Evolutionary conservation across 2,113 vertebrate species (phyloP), one percentile per base, ranked within the genome.

Genomic region (Corythoichthys haematopterus): DNA sequence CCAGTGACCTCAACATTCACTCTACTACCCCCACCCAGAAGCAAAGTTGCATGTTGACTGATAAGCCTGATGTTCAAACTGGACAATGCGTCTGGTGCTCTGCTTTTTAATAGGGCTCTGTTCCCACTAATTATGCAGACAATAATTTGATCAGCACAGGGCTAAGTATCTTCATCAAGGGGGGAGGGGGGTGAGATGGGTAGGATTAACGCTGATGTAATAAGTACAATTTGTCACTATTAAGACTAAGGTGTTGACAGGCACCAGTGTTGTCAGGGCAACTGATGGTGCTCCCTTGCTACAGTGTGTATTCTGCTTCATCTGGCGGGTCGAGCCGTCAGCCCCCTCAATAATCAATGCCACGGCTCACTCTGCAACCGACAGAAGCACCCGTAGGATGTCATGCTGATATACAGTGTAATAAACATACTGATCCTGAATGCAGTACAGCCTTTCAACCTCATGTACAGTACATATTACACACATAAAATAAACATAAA

Each of bases 161-260:
- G 91, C 92, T 94, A 95, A 96, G 91, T 92, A 94, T 95, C 94
- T 95, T 95, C 91, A 93, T 95, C 92, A 93, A 92, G 93, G 92
- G 91, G 88, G 91, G 92, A 94, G 93, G 84, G 36, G 14, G 36
- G 7, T 16, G 7, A 3, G 4, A 69, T 10, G 37, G 85, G 90
- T 91, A 91, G 91, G 95, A 95, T 95, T 94, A 96, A 94, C 91
- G 88, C 93, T 94, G 93, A 94, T 94, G 93, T 94, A 94, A 92
- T 95, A 96, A 95, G 94, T 90, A 90, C 92, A 92, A 94, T 96
- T 94, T 94, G 94, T 96, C 96, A 95, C 93, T 84, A 90, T 94
- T 93, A 94, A 84, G 89, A 89, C 78, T 83, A 90, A 94, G 91
- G 92, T 94, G 93, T 93, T 95, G 94, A 94, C 93, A 94, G 93